Conservation (phyloP, 2,797 vertebrate genomes). For the Falco concolor region DNA sequence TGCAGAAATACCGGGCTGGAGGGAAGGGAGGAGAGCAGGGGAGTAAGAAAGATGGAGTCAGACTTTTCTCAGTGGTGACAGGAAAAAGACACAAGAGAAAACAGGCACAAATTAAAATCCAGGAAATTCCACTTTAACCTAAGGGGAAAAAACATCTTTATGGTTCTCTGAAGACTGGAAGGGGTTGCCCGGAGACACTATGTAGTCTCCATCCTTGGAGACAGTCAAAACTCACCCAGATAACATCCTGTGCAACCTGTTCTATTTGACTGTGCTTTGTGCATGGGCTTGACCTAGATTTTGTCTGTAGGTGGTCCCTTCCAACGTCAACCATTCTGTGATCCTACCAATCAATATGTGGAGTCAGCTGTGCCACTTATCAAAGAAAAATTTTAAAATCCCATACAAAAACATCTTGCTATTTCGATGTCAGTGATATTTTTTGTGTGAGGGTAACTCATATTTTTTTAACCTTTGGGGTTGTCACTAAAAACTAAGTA, state of each 20-base stretch:
- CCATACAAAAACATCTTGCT: not conserved
- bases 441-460: not conserved
- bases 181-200: not conserved
- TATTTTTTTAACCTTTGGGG: not conserved
- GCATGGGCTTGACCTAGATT: not conserved
- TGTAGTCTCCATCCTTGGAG: not conserved
- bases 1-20: not conserved
- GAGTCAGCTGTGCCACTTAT: not conserved
- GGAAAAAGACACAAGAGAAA: not conserved
- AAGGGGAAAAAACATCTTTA: not conserved
- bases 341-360: not conserved
- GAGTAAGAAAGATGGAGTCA: not conserved
- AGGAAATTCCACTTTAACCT: not conserved
- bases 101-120: not conserved
- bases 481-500: conserved; percentile 1
- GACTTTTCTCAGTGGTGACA: not conserved
- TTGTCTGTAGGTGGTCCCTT: not conserved
- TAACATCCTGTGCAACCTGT: not conserved
- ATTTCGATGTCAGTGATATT: not conserved
- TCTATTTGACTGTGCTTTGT: not conserved
- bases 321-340: not conserved
- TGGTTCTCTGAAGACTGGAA: not conserved
- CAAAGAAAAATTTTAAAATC: not conserved
- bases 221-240: not conserved
- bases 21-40: not conserved